Percentiles rank a stretch among this genome's conserved stretches.
phyloP scores from a whole-genome alignment of 2,797 vertebrate species.

The Betta splendens region DNA sequence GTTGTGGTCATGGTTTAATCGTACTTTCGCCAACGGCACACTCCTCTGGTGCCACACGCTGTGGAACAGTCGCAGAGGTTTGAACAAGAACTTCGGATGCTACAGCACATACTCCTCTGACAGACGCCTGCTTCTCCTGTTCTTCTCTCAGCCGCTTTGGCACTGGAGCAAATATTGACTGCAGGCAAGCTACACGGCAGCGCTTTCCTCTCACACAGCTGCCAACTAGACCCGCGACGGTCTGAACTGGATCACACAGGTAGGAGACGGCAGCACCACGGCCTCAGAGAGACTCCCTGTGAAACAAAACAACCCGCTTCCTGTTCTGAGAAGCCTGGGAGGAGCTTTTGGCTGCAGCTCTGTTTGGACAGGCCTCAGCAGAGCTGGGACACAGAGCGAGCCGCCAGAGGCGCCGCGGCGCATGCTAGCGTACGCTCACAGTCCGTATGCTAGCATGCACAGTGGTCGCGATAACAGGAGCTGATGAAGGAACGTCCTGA shows the following conservation, averaged over 20 bases:
- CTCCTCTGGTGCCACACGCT: conserved; percentile 7
- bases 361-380: conserved; percentile 63
- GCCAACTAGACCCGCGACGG: conserved; percentile 18
- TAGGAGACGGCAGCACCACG: conserved; percentile 40
- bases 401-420: conserved; percentile 43
- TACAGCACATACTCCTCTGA: not conserved
- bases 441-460: conserved; percentile 6
- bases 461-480: conserved; percentile 13
- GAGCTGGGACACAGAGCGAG: conserved; percentile 33
- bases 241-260: conserved; percentile 37
- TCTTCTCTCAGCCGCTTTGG: not conserved
- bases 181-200: conserved; percentile 3
- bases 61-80: conserved; percentile 9
- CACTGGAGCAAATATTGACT: not conserved
- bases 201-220: conserved; percentile 9
- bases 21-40: conserved; percentile 9
- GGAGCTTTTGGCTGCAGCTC: conserved; percentile 56
- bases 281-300: conserved; percentile 51
- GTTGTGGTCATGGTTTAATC: conserved; percentile 19
- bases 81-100: not conserved
- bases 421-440: conserved; percentile 1
- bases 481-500: conserved; percentile 13
- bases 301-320: conserved; percentile 76
- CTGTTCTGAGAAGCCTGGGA: conserved; percentile 63
- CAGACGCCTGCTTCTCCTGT: not conserved